phyloP scores from a whole-genome alignment of 2,797 vertebrate genomes.

The Lutjanus argentimaculatus region DNA sequence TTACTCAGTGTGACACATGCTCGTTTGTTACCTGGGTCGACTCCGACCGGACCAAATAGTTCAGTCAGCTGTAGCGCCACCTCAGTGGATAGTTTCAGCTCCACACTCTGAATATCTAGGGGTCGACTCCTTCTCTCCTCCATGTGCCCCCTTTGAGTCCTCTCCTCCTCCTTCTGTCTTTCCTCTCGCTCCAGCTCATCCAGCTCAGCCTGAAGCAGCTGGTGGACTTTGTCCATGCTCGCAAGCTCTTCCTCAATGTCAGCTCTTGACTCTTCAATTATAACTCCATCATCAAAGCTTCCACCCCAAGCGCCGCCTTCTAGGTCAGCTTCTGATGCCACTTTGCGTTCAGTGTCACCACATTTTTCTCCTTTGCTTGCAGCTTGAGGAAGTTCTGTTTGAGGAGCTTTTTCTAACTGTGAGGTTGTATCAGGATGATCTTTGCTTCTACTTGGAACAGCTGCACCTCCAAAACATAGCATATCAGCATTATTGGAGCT shows the following conservation, averaged over 20 bases:
- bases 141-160: constrained; percentile 38
- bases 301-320: constrained; percentile 13
- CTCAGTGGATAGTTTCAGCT: constrained; percentile 94
- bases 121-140: constrained; percentile 64
- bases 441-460: constrained; percentile 18
- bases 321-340: constrained; percentile 4
- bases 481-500: neutral
- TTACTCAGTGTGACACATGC: neutral
- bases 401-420: constrained; percentile 11
- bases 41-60: constrained; percentile 96
- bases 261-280: constrained; percentile 41
- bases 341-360: constrained; percentile 8
- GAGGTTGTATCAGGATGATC: constrained; percentile 22
- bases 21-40: constrained; percentile 92
- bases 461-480: constrained; percentile 1
- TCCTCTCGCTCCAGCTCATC: constrained; percentile 77
- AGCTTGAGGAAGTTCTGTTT: constrained; percentile 25
- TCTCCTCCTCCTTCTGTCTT: constrained; percentile 65
- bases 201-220: constrained; percentile 71
- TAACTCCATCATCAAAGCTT: constrained; percentile 30
- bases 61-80: constrained; percentile 95
- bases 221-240: constrained; percentile 68
- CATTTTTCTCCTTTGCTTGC: constrained; percentile 22
- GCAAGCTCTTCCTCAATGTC: constrained; percentile 66
- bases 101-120: constrained; percentile 91